These are phyloP conservation scores for Lutraria lutraria DNA, from an alignment of 2,888 invertebrate genomes.

Conservation along the genomic window DNA sequence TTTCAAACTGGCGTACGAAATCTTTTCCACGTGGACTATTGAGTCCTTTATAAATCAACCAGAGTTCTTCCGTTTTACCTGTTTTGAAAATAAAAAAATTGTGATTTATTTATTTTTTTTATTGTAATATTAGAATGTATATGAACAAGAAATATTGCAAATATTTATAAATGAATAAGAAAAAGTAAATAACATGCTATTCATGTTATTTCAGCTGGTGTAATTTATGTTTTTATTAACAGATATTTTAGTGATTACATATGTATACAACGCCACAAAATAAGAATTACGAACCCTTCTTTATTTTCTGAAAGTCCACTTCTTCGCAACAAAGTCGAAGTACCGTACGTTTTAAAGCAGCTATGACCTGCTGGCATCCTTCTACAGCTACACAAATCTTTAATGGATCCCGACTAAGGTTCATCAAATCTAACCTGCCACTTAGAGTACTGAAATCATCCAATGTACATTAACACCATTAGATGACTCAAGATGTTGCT, in stretches of 20 bases:
- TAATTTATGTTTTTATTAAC: too few relatives aligned
- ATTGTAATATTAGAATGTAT: too few relatives aligned
- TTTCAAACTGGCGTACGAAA: slow-evolving; percentile 47
- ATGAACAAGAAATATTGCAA: too few relatives aligned
- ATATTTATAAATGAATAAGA: too few relatives aligned
- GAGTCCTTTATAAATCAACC: slow-evolving; percentile 45
- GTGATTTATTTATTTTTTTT: too few relatives aligned
- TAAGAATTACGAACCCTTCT: too few relatives aligned
- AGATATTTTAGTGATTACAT: too few relatives aligned
- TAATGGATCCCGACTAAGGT: not conserved
- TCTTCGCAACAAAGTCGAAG: slow-evolving; percentile 51
- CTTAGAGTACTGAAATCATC: not conserved
- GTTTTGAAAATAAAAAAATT: not conserved
- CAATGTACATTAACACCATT: not conserved
- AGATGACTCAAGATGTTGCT: too few relatives aligned
- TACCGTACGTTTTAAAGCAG: not conserved
- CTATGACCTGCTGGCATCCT: slow-evolving; percentile 27
- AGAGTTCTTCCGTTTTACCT: slow-evolving; percentile 29
- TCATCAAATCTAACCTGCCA: not conserved
- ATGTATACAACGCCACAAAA: too few relatives aligned
- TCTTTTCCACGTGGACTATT: slow-evolving; percentile 30
- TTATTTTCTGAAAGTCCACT: slow-evolving; percentile 33
- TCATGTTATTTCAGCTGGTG: too few relatives aligned
- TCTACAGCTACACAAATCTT: slow-evolving; percentile 29
- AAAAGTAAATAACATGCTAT: too few relatives aligned